Conservation (phyloP, 2,113 vertebrate genomes). For the Vulpes lagopus region DNA sequence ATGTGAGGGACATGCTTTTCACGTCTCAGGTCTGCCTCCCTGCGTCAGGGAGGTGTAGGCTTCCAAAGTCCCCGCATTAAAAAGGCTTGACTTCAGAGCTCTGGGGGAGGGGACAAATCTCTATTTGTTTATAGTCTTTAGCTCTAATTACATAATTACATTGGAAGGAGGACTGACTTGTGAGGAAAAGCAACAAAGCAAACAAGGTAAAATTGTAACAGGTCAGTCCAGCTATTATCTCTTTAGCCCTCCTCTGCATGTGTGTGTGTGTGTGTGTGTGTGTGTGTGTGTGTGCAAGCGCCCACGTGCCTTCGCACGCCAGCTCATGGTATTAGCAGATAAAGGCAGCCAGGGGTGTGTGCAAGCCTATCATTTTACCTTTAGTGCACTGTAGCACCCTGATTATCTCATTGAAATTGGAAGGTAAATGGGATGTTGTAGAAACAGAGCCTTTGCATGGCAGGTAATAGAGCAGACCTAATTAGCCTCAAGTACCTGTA, state of each 20-base stretch:
- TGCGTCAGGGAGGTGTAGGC: slow-evolving; percentile 48
- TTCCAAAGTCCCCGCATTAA: not conserved
- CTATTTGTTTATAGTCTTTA: slow-evolving; percentile 85
- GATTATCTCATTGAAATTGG: slow-evolving; percentile 86
- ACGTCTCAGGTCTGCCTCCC: slow-evolving; percentile 61
- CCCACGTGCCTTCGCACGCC: not conserved
- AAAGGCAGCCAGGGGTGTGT: slow-evolving; percentile 47
- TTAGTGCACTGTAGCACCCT: slow-evolving; percentile 81
- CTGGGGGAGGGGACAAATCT: slow-evolving; percentile 71
- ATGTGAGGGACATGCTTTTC: rapidly evolving
- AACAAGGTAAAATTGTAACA: slow-evolving; percentile 81
- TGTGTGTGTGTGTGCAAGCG: rapidly evolving
- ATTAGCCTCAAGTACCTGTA: slow-evolving; percentile 98
- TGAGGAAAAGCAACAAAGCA: slow-evolving; percentile 80
- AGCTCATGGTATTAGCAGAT: slow-evolving; percentile 59
- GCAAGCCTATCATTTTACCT: slow-evolving; percentile 88
- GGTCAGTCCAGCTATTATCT: slow-evolving; percentile 82
- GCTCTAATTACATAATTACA: slow-evolving; percentile 87
- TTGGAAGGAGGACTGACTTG: slow-evolving; percentile 74
- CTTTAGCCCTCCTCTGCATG: slow-evolving; percentile 29
- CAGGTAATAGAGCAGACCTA: slow-evolving; percentile 96
- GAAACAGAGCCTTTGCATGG: slow-evolving; percentile 87
- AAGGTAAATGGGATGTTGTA: slow-evolving; percentile 85
- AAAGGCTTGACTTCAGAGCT: not conserved
- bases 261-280: not conserved